phyloP scores from a whole-genome alignment of 2,888 invertebrate genomes.

The Ennomos fuscantarius region DNA sequence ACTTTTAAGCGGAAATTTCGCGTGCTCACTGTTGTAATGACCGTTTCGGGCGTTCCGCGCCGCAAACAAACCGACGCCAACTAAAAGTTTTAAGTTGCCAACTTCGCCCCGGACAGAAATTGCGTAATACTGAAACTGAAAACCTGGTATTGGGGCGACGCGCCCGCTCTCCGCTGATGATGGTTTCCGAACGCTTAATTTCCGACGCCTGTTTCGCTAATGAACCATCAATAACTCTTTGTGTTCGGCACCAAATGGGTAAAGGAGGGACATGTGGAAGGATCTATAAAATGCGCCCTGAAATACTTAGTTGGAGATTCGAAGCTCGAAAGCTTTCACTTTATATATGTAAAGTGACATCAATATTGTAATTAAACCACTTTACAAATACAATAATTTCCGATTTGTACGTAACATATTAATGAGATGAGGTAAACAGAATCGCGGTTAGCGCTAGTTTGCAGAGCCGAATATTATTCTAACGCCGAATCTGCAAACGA shows the following conservation, averaged over 20 bases:
- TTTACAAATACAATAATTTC: too few relatives aligned
- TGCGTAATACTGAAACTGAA: constrained; percentile 49
- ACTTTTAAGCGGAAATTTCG: constrained; percentile 68
- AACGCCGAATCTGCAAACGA: constrained; percentile 6
- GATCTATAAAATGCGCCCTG: constrained; percentile 10
- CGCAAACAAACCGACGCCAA: constrained; percentile 71
- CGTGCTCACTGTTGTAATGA: constrained; percentile 73
- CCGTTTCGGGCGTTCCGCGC: constrained; percentile 48
- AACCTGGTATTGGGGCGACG: constrained; percentile 29
- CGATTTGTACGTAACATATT: too few relatives aligned
- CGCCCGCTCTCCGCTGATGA: constrained; percentile 18
- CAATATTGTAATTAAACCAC: too few relatives aligned
- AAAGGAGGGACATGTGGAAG: constrained; percentile 24
- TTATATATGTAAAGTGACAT: neutral
- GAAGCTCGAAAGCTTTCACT: neutral
- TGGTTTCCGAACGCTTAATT: constrained; percentile 39
- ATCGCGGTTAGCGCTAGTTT: constrained; percentile 2
- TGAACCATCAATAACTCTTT: constrained; percentile 44
- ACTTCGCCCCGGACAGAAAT: constrained; percentile 56
- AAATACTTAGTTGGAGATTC: constrained; percentile 5
- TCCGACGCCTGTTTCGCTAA: constrained; percentile 39
- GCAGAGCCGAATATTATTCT: constrained; percentile 2
- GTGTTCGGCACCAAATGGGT: constrained; percentile 34
- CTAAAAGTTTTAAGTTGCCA: constrained; percentile 71
- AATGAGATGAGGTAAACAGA: neutral